Evolutionary conservation across 2,797 vertebrate genomes (phyloP).

Genomic region (Pangasius macronema): DNA sequence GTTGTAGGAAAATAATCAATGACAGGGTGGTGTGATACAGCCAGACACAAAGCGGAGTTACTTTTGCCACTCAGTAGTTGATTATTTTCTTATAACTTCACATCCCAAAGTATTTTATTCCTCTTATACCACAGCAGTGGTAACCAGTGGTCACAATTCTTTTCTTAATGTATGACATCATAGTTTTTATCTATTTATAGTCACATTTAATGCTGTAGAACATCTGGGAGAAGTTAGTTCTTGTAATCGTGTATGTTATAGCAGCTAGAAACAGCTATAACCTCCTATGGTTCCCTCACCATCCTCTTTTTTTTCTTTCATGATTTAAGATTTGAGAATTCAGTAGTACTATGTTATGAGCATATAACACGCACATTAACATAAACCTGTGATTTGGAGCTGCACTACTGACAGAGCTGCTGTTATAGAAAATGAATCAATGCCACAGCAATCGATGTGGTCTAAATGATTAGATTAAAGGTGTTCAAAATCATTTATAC

Average conservation of each 20-base stretch:
- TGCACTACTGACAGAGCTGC: neutral
- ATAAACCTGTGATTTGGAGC: neutral
- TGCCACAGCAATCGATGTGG: neutral
- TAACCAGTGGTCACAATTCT: neutral
- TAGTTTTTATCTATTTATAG: neutral
- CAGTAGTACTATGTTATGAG: neutral
- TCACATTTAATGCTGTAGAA: neutral
- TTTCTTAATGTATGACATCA: neutral
- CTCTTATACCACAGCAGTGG: neutral
- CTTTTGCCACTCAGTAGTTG: neutral
- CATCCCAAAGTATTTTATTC: neutral
- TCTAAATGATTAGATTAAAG: neutral
- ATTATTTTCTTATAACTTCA: neutral
- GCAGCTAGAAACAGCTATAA: neutral
- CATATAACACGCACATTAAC: neutral
- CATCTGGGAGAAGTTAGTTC: neutral
- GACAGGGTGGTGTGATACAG: neutral
- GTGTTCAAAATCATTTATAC: neutral
- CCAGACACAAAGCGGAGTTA: neutral
- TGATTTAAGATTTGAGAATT: neutral
- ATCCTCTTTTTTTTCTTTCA: neutral
- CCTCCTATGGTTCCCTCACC: too few species aligned
- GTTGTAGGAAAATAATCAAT: neutral
- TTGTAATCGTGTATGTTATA: neutral
- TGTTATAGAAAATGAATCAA: neutral